Base-by-base conservation (phyloP, 37 sponge, comb jelly and placozoan genomes). In the Cliona cf. orientalis region DNA sequence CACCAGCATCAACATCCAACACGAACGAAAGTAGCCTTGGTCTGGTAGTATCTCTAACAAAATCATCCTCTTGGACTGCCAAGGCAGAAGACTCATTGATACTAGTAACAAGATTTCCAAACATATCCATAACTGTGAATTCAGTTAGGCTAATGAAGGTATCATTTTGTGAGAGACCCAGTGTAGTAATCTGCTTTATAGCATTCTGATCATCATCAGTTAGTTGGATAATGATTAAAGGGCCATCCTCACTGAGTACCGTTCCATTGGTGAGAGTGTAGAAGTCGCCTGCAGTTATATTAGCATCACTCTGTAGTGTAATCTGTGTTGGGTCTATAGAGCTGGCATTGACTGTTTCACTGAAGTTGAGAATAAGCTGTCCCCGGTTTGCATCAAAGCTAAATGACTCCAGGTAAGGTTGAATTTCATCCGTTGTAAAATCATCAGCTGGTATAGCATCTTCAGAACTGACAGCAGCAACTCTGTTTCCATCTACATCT, bases 1-100 rank as follows among this genome's bases (percentile, higher is more conserved):
- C 71, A 21, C 89, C 91, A 34, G 14, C 44, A 83, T 96, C 59
- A 81, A 96, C 56, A 59, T 96, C 88, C 25, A 96, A 76, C 9
- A 84, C 82, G 77, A 93, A 96, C 3, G 81, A 32, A 22, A 67
- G 57, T 57, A 96, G 56, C 6, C 64, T 41, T 22, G 97, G 97
- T 17, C 63, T 1, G 2, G 97, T 93, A 33, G 37, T 69, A 49
- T 96, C 97, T 3, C 66, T 65, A 23, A 79, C 68, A 41, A 62
- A 72, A 1, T 5, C 67, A 62, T 61, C 57, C 39, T 22, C 49
- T 42, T 55, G 35, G 3, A 84, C 86, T 58, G 38, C 82, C 37
- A 80, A 31, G 28, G 93, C 91, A 37, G 45, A 46, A n/a, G 53
- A 25, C 23, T 84, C 71, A 19, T 64, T 42, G 66, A 93, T 81